Conservation (phyloP, 2,888 invertebrate species). For the Coenonympha glycerion region DNA sequence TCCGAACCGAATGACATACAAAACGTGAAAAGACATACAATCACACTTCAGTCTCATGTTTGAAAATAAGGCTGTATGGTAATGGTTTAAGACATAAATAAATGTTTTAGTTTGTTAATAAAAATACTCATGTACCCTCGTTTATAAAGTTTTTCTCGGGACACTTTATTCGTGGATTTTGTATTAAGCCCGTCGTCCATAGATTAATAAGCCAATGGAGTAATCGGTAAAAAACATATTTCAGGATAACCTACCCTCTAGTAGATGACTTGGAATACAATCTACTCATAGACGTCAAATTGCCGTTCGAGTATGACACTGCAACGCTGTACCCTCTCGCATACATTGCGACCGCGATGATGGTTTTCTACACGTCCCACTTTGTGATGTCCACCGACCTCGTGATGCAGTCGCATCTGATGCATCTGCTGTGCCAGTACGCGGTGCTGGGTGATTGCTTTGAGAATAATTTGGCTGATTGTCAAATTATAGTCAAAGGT, state of each 20-base stretch:
- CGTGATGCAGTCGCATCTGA: constrained; percentile 52
- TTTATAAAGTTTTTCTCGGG: too few relatives aligned
- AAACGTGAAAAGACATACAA: too few relatives aligned
- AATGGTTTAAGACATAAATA: too few relatives aligned
- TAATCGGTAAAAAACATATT: too few relatives aligned
- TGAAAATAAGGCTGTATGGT: too few relatives aligned
- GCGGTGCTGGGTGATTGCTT: constrained; percentile 53
- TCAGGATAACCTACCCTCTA: constrained; percentile 53
- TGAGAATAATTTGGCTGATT: constrained; percentile 47
- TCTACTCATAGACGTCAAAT: constrained; percentile 42
- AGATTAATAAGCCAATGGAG: too few relatives aligned
- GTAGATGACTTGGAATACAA: constrained; percentile 60
- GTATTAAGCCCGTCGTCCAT: too few relatives aligned
- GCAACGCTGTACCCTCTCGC: constrained; percentile 38
- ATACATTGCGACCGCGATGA: constrained; percentile 39
- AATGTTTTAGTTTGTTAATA: too few relatives aligned
- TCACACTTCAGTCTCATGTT: too few relatives aligned
- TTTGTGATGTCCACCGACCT: constrained; percentile 60
- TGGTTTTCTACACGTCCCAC: constrained; percentile 50
- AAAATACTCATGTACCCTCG: too few relatives aligned
- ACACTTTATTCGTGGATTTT: too few relatives aligned
- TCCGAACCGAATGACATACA: too few relatives aligned
- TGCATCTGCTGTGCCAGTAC: constrained; percentile 57
- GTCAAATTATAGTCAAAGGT: constrained; percentile 25
- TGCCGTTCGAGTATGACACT: constrained; percentile 46